Base-by-base conservation (phyloP, 2,113 vertebrate genomes). In the Numida meleagris region DNA sequence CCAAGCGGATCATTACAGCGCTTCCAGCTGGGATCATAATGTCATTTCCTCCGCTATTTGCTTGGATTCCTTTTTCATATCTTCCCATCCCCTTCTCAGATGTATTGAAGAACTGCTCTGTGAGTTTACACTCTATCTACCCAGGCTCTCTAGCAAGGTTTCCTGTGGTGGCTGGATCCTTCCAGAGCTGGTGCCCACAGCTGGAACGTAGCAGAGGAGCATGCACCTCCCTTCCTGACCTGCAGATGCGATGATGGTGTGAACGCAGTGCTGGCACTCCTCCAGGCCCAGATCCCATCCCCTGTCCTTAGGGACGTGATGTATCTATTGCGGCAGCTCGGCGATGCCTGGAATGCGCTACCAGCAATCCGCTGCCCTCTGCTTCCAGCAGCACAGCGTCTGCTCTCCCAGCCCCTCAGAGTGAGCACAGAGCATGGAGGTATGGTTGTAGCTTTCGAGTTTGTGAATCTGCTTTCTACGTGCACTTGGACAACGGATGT, bases 1-100 rank as follows among this genome's bases (percentile, higher is more conserved):
- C 51, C 53, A 20, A 82, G 71, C 66, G 50, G 86, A 46, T 90
- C 72, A 23, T 92, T 71, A 72, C 70, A 86, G 71, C 43, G 74
- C 58, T 86, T 68, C 83, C 94, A 86, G 83, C 84, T 72, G 89
- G 93, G 94, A 93, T 94, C 81, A 68, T 70, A 82, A 84, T 84
- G 77, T 95, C 94, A 95, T 92, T 96, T 95, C 94, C 83, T 92
- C 81, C 93, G 91, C 81, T 93, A 23, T 92, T 90, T 73, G 67
- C 88, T 80, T 15, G 18, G 63, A 88, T 91, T 96, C 88, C 79
- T 88, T 70, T 94, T 71, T 74, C 57, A 7, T 33, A 38, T 29
- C 75, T 90, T 95, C 82, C 85, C 72, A 21, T 70, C 75, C 71
- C 74, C 19, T 73, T 75, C 57, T 84, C 68, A 40, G 61, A 23